Base-by-base conservation (phyloP, 2,888 invertebrate genomes). In the Chalcis sispes region DNA sequence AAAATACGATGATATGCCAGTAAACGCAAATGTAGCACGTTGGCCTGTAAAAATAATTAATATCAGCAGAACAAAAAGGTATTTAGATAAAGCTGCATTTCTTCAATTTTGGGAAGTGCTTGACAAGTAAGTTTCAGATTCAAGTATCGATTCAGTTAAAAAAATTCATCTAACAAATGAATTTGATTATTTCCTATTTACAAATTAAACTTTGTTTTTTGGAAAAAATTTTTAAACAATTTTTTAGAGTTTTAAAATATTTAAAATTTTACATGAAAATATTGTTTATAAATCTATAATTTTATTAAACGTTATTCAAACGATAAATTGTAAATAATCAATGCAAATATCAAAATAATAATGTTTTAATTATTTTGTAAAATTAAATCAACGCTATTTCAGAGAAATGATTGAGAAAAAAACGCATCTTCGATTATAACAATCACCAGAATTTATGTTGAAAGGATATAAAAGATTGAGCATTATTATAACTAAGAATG, bases 41-140 rank as follows among this genome's bases (percentile, higher is more conserved):
- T 59, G 59, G 59, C 13, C 3, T 1, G 40, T 59, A 36, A 59
- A 36, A 23, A 29, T 15, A 40, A 59, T 59, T 40, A 59, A 59
- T 23, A 40, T 59, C 1, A 59, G n/a, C 8, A 36, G 59, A 40
- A 59, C 59, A 13, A 59, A 59, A 59, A 15, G 32, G 13, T 32
- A 59, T 18, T 59, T n/a, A n/a, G 32, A 59, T 23, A 32, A 36
- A 2, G 15, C 20, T 3, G 40, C 20, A 20, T n/a, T 59, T 3
- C 32, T 40, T 1, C 36, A 59, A 40, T 59, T 40, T 59, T 59
- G 59, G 59, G 15, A 15, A 40, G 13, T 18, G 10, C 59, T 58
- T 1, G 36, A 59, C 23, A 59, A 59, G 59, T 59, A 59, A 40
- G 15, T 40, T 40, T 59, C 13, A 20, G 20, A 8, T 36, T 5